Percentiles rank a stretch among this genome's conserved stretches.
phyloP scores from a whole-genome alignment of 2,113 vertebrate species.

The Syngnathoides biaculeatus region DNA sequence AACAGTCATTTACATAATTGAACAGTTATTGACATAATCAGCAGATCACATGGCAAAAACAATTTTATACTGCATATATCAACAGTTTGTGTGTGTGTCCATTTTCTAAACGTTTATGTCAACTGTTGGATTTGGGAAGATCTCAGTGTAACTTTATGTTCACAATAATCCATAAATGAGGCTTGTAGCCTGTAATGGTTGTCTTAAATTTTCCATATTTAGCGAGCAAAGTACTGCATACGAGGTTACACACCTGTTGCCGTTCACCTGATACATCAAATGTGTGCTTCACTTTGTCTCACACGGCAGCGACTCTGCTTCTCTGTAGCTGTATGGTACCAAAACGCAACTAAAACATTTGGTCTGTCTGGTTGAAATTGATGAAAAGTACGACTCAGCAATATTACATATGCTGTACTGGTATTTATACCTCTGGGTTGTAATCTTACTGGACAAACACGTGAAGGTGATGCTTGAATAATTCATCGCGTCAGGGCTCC shows the following conservation, averaged over 20 bases:
- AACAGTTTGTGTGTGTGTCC: background rate
- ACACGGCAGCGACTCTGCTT: background rate
- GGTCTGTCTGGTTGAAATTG: background rate
- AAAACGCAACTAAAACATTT: background rate
- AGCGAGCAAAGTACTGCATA: constrained; percentile 24
- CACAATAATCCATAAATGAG: background rate
- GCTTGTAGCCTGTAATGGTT: background rate
- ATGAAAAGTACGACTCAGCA: background rate
- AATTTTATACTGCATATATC: background rate
- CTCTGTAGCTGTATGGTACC: background rate
- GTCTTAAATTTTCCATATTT: constrained; percentile 23
- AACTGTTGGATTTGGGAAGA: background rate
- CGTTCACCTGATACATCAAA: constrained; percentile 47
- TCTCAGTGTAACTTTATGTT: background rate
- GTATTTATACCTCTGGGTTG: background rate
- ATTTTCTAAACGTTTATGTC: background rate
- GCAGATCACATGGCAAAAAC: constrained; percentile 2
- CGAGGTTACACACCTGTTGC: constrained; percentile 45
- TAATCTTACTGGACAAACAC: constrained; percentile 23
- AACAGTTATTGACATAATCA: background rate
- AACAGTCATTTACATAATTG: too few relatives aligned
- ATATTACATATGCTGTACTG: background rate
- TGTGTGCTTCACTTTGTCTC: constrained; percentile 30
- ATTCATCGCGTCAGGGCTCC: constrained; percentile 57
- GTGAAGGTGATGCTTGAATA: constrained; percentile 56